A percentile compares a stretch with the other conserved stretches of the same genome.
Evolutionary conservation across 1,140 invertebrate species (phyloP).

Genomic region (Cyrtorhinus lividipennis): DNA sequence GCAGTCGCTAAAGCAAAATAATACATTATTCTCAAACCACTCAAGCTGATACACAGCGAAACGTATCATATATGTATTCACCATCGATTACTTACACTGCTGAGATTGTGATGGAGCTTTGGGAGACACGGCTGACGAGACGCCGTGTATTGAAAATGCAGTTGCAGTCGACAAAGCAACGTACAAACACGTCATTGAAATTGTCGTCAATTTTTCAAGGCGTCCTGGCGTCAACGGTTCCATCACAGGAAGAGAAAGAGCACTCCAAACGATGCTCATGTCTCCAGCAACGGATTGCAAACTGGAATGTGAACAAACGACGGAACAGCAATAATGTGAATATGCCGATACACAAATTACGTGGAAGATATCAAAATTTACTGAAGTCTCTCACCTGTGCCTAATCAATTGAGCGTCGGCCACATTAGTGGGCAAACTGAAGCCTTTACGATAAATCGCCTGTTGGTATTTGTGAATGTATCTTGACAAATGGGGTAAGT

Average conservation of each 20-base stretch:
- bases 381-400: slow-evolving; percentile 33
- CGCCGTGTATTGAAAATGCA: slow-evolving; percentile 47
- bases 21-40: too few species aligned
- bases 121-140: slow-evolving; percentile 44
- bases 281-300: slow-evolving; percentile 64
- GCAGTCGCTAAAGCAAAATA: not conserved
- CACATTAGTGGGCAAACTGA: slow-evolving; percentile 49
- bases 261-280: slow-evolving; percentile 64
- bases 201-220: slow-evolving; percentile 58
- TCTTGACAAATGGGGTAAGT: slow-evolving; percentile 55
- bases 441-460: slow-evolving; percentile 47
- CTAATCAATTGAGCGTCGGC: slow-evolving; percentile 57
- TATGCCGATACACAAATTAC: slow-evolving; percentile 18
- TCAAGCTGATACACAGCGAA: not conserved
- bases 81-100: not conserved
- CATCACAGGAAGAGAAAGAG: slow-evolving; percentile 66
- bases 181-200: slow-evolving; percentile 65
- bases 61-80: not conserved
- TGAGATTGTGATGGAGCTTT: slow-evolving; percentile 26
- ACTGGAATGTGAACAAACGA: slow-evolving; percentile 36
- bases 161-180: slow-evolving; percentile 55
- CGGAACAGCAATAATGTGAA: too few species aligned
- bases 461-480: slow-evolving; percentile 57
- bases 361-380: not conserved
- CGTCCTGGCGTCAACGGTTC: slow-evolving; percentile 70